Evolutionary conservation across 2,888 invertebrate genomes (phyloP), one percentile per base, ranked within the genome.

Genomic region (Tanytarsus gracilentus): DNA sequence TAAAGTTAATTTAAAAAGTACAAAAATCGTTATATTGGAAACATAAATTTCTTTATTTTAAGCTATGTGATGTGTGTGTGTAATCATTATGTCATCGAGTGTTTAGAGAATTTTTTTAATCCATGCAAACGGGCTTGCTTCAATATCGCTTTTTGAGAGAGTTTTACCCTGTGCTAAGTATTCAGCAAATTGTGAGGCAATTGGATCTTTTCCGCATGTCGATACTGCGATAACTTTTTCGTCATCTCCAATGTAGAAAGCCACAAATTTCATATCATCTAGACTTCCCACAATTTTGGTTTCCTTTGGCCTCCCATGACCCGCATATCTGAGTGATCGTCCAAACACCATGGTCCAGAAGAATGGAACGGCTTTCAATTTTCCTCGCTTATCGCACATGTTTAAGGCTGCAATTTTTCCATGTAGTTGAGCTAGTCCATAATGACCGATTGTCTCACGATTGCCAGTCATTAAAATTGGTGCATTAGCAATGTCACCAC

Each of bases 321-420:
- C 95, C 16, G 92, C 81, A 71, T 90, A 93, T 48, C 91, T 79
- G 55, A 93, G 80, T 39, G 85, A 84, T 69, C 87, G 88, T 2
- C 91, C 92, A 66, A 91, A 93, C 62, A 95, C 72, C 72, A 84
- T 81, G 0, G 94, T 92, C 89, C 96, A 98, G 77, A 97, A 98
- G 74, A 85, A 95, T 0, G 95, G 95, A 0, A 95, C 88, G 0
- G 88, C 80, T 65, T 79, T 77, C 58, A 88, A 69, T 1, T 80
- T 75, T 3, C 77, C 77, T 30, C 76, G 73, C 64, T 82, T 82
- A 48, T 84, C 86, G n/a, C 86, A 71, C 76, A 97, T 93, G 72
- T 91, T 93, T 62, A 86, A 73, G 1, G 88, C 96, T 1, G 94
- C 96, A 25, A 88, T 78, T 64, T 82, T 81, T 1, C 95, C 98